These are phyloP conservation scores for Lamellibrachia satsuma DNA, from an alignment of 2,888 invertebrate genomes.

Conservation along the genomic window DNA sequence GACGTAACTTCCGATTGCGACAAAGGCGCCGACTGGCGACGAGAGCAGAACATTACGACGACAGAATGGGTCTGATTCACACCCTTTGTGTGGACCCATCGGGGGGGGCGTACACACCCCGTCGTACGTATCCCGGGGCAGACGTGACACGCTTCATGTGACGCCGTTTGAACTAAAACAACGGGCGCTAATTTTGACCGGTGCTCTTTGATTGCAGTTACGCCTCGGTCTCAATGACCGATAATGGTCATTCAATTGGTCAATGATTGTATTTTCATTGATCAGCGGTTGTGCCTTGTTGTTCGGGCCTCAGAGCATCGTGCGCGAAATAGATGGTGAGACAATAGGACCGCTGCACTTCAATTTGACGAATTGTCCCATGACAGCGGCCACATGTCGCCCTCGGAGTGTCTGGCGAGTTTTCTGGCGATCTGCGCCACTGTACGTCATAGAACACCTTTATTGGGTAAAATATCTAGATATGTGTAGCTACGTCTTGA, in stretches of 20 bases:
- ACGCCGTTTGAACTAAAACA: background rate
- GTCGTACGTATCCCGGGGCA: background rate
- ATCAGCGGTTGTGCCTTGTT: background rate
- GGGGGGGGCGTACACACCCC: background rate
- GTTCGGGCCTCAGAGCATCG: background rate
- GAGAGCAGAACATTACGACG: background rate
- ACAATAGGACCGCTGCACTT: background rate
- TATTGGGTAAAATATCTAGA: too few relatives aligned
- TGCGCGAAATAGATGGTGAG: background rate
- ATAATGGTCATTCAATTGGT: constrained; percentile 3
- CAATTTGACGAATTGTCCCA: background rate
- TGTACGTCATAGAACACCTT: too few relatives aligned
- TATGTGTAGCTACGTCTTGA: too few relatives aligned
- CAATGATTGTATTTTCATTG: constrained; percentile 13
- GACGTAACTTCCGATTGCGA: constrained; percentile 17
- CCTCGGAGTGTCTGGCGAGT: background rate
- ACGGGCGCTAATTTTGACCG: background rate
- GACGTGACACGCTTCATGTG: constrained; percentile 1
- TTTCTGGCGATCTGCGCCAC: background rate
- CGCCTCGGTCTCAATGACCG: background rate
- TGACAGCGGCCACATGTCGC: background rate
- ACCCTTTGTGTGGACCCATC: background rate
- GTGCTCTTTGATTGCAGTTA: background rate
- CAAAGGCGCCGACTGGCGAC: background rate
- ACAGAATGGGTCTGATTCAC: background rate